Evolutionary conservation across 1,140 invertebrate genomes (phyloP), one percentile per base, ranked within the genome.

Genomic region (Apis cerana): DNA sequence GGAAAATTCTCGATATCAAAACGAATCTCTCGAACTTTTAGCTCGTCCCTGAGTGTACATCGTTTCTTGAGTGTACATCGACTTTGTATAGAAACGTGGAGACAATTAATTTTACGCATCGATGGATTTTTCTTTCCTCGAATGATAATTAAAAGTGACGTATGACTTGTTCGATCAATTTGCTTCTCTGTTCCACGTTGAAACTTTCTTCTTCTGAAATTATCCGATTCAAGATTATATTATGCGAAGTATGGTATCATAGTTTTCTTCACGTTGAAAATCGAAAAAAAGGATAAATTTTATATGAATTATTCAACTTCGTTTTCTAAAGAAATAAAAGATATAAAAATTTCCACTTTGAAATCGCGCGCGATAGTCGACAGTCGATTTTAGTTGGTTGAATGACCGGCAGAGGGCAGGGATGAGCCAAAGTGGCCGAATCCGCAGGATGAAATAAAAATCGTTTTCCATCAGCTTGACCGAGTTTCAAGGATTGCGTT

Each of bases 81-180:
- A 17, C 21, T 17, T 12, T 19, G 19, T 3, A 12, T 65, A 7
- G 33, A 56, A 54, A 79, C n/a, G 27, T 1, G 13, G 50, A 67
- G 79, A 65, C 79, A 58, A 80, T 75, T 72, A 27, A 54, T 64
- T 80, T 72, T 21, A 15, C 59, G 69, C 50, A n/a, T 64, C 59
- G 15, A 1, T 27, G 59, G 8, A 12, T 54, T 21, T 58, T 5
- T 1, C 43, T 17, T 2, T 21, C 7, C 54, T 50, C 17, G 62
- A 52, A 19, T n/a, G 75, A 43, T 76, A 54, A 67, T 77, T 67
- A 64, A 48, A 10, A 3, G 11, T 23, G 74, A 75, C 59, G 74
- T 33, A 12, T 27, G 72, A 13, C 21, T 48, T 21, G 59, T 33
- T 75, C 74, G 59, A 64, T 75, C 59, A 10, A 3, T 43, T 21